Conservation (phyloP, 30 jellyfish, hydroid and myxozoan genomes). For the Aurelia coerulea region DNA sequence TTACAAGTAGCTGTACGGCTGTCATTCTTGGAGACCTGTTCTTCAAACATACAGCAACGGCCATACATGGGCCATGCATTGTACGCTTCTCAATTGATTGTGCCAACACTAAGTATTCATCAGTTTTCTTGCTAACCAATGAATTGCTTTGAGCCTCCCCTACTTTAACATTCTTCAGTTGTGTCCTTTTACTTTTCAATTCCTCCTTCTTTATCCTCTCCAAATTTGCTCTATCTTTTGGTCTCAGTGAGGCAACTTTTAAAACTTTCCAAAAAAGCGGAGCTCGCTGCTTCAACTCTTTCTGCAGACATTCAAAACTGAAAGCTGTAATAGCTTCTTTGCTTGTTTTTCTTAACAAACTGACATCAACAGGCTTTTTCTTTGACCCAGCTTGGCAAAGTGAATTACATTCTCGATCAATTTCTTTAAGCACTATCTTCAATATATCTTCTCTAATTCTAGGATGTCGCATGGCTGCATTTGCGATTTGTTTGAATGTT, state of each 20-base stretch:
- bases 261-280: constrained; percentile 22
- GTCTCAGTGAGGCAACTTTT: neutral
- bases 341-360: constrained; percentile 1
- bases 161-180: too few species aligned
- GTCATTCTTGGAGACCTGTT: constrained; percentile 25
- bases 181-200: too few species aligned
- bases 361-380: constrained; percentile 2
- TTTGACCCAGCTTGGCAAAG: constrained; percentile 10
- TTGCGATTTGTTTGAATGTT: constrained; percentile 8
- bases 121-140: too few species aligned
- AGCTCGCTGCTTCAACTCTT: neutral
- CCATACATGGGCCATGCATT: too few species aligned
- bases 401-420: constrained; percentile 4
- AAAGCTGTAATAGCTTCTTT: neutral
- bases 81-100: too few species aligned
- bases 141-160: too few species aligned
- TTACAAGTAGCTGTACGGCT: constrained; percentile 2
- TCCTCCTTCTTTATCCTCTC: neutral
- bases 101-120: too few species aligned
- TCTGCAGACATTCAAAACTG: constrained; percentile 4
- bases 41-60: constrained; percentile 5
- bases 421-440: neutral
- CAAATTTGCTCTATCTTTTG: neutral
- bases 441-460: neutral
- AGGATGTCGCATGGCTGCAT: constrained; percentile 28